Conservation (phyloP, 2,888 invertebrate genomes). For the Caenorhabditis sp. region DNA sequence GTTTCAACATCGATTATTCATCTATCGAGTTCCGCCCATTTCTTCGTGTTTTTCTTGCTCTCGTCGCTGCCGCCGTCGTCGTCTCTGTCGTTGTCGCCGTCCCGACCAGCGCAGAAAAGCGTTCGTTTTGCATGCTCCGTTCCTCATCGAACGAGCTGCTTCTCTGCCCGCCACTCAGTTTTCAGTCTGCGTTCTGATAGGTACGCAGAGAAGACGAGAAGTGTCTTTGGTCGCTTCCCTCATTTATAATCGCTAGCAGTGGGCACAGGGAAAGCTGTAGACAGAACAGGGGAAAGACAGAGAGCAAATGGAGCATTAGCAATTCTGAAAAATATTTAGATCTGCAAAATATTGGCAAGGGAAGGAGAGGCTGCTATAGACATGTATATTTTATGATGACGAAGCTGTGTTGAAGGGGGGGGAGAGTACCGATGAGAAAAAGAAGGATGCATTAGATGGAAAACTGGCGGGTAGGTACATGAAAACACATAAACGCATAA, state of each 20-base stretch:
- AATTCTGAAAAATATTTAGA: conserved; percentile 26
- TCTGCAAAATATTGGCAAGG: conserved; percentile 8
- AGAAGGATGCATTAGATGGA: conserved; percentile 2
- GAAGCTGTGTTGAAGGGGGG: background rate
- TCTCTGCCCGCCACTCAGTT: conserved; percentile 23
- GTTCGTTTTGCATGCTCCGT: background rate
- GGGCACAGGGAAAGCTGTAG: background rate
- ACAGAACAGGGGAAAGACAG: background rate
- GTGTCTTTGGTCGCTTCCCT: conserved; percentile 22
- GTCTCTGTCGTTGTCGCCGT: too few species aligned
- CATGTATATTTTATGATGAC: conserved; percentile 21
- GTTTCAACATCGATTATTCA: conserved; percentile 66
- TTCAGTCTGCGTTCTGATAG: conserved; percentile 44
- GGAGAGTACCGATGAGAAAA: conserved; percentile 8
- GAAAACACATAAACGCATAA: conserved; percentile 11
- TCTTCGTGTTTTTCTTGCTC: conserved; percentile 59
- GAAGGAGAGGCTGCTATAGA: conserved; percentile 17
- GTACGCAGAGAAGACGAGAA: conserved; percentile 21
- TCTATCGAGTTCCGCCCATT: conserved; percentile 65
- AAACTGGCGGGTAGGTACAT: conserved; percentile 1
- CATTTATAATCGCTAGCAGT: conserved; percentile 19
- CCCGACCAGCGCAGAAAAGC: background rate
- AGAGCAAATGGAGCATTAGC: conserved; percentile 18
- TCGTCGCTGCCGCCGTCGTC: conserved; percentile 4
- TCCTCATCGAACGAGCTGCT: conserved; percentile 21